phyloP scores from a whole-genome alignment of 2,888 invertebrate genomes.

The Philopedon plagiatum region DNA sequence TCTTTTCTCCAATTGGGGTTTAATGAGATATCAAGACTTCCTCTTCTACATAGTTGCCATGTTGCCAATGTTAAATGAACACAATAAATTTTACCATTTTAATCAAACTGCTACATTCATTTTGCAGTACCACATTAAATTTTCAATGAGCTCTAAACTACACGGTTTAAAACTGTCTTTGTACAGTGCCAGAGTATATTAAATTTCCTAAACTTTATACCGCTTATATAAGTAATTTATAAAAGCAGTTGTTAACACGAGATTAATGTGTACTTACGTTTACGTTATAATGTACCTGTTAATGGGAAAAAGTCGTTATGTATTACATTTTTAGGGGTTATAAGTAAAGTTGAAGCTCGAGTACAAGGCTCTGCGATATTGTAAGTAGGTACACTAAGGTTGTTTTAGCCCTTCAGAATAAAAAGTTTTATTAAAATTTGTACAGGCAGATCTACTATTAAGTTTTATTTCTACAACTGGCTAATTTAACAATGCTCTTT shows the following conservation, averaged over 20 bases:
- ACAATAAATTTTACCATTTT: neutral
- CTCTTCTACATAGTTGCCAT: no score
- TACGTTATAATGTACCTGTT: neutral
- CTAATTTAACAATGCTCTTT: no score
- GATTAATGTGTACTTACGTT: neutral
- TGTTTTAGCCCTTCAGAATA: no score
- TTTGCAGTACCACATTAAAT: neutral
- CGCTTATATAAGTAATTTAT: neutral
- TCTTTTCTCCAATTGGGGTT: no score
- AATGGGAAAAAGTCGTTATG: neutral
- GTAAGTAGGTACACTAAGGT: no score
- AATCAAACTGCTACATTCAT: neutral
- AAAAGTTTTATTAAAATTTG: no score
- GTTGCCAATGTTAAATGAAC: neutral
- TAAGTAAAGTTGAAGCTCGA: neutral
- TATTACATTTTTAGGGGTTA: neutral
- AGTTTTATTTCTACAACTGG: no score
- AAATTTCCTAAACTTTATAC: neutral
- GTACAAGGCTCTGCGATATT: no score
- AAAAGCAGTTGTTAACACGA: neutral
- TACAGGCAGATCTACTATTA: no score
- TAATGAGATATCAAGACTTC: no score
- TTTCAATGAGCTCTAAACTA: neutral
- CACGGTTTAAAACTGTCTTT: neutral
- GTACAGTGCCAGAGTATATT: neutral